Evolutionary conservation across 2,888 invertebrate species (phyloP).

Genomic region (Drepana falcataria): DNA sequence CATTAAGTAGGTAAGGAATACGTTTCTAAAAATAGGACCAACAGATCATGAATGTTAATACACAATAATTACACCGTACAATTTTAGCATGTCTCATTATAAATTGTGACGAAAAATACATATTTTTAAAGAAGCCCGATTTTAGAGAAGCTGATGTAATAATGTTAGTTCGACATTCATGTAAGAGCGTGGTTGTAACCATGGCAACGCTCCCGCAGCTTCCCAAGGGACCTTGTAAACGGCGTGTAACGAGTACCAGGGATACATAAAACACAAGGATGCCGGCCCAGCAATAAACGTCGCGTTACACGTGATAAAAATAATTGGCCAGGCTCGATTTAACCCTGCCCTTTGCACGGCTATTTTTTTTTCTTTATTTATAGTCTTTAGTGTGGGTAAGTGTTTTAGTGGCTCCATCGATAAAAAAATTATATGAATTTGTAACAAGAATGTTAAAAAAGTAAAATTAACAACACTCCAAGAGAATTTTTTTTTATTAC

Average conservation of each 20-base stretch:
- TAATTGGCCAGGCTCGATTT: constrained; percentile 33
- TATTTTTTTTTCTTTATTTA: constrained; percentile 38
- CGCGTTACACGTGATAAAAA: constrained; percentile 32
- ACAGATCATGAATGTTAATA: too few relatives aligned
- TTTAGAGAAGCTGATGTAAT: too few relatives aligned
- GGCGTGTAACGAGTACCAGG: constrained; percentile 64
- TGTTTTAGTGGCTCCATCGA: neutral
- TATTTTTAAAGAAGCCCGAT: too few relatives aligned
- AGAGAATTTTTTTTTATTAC: too few relatives aligned
- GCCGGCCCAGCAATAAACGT: constrained; percentile 9
- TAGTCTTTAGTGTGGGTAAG: neutral
- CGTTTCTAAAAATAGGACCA: too few relatives aligned
- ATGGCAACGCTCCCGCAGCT: constrained; percentile 21
- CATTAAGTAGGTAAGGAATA: too few relatives aligned
- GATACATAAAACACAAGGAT: constrained; percentile 35
- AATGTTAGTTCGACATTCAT: too few relatives aligned
- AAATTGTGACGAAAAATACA: too few relatives aligned
- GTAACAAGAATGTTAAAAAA: neutral
- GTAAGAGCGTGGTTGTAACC: constrained; percentile 11
- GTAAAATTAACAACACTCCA: too few relatives aligned
- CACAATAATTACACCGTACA: too few relatives aligned
- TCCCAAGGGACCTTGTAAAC: constrained; percentile 66
- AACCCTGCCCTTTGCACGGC: constrained; percentile 37
- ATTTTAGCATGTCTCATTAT: too few relatives aligned
- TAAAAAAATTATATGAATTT: neutral